Evolutionary conservation across 2,113 vertebrate genomes (phyloP).

Genomic region (Chionomys nivalis): DNA sequence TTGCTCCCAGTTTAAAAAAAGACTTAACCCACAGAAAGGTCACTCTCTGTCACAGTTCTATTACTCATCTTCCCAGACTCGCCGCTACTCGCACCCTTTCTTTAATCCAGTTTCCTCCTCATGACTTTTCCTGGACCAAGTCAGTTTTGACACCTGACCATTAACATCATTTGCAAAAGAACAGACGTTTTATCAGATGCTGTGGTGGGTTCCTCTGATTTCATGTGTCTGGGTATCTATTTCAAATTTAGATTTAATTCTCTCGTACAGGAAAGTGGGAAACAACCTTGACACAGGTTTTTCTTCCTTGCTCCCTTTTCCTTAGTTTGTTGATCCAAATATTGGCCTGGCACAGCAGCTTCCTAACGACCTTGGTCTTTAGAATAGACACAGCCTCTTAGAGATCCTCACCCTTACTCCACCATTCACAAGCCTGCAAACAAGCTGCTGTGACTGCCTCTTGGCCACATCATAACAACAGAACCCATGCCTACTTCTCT

Average conservation of each 20-base stretch:
- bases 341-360: neutral
- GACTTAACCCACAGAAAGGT: neutral
- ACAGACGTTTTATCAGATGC: neutral
- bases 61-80: neutral
- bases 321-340: neutral
- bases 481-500: neutral
- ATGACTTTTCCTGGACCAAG: rapidly evolving
- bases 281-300: neutral
- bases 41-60: neutral
- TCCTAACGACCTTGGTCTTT: neutral
- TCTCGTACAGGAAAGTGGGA: neutral
- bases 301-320: neutral
- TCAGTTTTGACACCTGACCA: neutral
- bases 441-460: neutral
- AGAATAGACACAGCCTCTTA: neutral
- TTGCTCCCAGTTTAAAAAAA: neutral
- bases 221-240: neutral
- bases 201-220: too few species aligned
- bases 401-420: neutral
- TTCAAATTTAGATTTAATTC: neutral
- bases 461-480: neutral
- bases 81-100: neutral
- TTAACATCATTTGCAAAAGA: neutral
- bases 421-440: too few species aligned
- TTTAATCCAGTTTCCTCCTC: neutral